Base-by-base conservation (phyloP, 1,140 invertebrate species). In the Lerema accius region DNA sequence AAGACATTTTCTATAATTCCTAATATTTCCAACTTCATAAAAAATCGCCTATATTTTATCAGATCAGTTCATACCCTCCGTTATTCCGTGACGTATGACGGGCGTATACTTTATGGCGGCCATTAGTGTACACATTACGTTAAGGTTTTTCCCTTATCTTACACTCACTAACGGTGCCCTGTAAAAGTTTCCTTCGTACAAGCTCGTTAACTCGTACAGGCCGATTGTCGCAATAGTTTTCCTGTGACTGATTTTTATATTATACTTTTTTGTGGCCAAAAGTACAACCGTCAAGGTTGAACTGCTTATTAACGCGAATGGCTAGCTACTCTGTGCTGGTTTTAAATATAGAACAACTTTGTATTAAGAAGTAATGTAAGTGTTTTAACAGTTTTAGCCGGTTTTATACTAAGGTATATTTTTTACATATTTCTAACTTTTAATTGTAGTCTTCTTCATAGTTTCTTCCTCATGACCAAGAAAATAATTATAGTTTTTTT, bases 121-220 rank as follows among this genome's bases (percentile, higher is more conserved):
- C 60, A 45, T 11, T 32, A 72, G 37, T 78, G 69, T 69, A 79
- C 67, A 51, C 63, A 46, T 66, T 60, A 66, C 64, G 26, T 53
- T 55, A 68, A 76, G 69, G 66, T 76, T 82, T 79, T 76, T 73
- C 76, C 68, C 77, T 80, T 79, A 78, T 78, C 73, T 76, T 62
- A 48, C 73, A 48, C 69, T 71, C 66, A 73, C 63, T 42, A 50
- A 48, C 70, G 65, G 73, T 78, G 80, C 71, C 78, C 78, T 67
- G 63, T 67, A 60, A 76, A 84, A 84, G 78, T 84, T 78, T 59
- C 64, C 32, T 71, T 63, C 51, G 56, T 67, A 65, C 56, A 65
- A 63, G 63, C 76, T 82, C 80, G 75, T 82, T 84, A 84, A 69
- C 65, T 40, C 32, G 53, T 46, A 63, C 62, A 61, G 61, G 61